A percentile compares a stretch with the other conserved stretches of the same genome.
phyloP scores from a whole-genome alignment of 2,113 vertebrate genomes.

The Ammodytes dubius region DNA sequence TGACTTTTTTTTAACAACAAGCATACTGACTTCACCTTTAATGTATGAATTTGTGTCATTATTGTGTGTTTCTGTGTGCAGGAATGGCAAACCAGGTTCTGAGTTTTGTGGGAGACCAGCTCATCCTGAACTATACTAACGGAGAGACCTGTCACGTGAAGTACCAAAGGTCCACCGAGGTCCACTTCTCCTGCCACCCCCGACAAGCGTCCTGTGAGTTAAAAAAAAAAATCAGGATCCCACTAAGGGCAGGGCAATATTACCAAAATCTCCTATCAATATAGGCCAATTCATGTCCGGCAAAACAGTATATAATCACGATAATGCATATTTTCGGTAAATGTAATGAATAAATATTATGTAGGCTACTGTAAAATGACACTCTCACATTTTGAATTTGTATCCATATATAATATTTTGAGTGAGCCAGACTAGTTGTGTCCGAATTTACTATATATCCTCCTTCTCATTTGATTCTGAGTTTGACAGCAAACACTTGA shows the following conservation, averaged over 20 bases:
- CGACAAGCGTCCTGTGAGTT: conserved; percentile 85
- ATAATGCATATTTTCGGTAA: no score
- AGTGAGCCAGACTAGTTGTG: not conserved
- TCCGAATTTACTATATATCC: not conserved
- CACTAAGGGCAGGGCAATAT: no score
- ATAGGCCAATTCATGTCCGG: no score
- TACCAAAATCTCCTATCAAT: no score
- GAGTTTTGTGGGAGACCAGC: conserved; percentile 90
- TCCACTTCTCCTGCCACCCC: conserved; percentile 93
- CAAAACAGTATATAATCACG: no score
- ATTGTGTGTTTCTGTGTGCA: conserved; percentile 52
- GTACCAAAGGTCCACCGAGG: conserved; percentile 90
- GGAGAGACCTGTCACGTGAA: conserved; percentile 92
- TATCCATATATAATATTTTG: not conserved
- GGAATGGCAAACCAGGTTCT: conserved; percentile 88
- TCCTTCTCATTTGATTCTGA: not conserved
- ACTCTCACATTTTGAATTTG: no score
- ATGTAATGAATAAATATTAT: no score
- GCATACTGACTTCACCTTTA: not conserved
- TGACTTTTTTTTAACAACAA: no score
- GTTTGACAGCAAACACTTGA: not conserved
- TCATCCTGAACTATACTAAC: conserved; percentile 93
- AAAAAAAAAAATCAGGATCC: not conserved
- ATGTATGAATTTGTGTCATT: not conserved
- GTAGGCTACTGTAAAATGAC: no score